Conservation (phyloP, 2,113 vertebrate genomes). For the Melanocharis versteri region DNA sequence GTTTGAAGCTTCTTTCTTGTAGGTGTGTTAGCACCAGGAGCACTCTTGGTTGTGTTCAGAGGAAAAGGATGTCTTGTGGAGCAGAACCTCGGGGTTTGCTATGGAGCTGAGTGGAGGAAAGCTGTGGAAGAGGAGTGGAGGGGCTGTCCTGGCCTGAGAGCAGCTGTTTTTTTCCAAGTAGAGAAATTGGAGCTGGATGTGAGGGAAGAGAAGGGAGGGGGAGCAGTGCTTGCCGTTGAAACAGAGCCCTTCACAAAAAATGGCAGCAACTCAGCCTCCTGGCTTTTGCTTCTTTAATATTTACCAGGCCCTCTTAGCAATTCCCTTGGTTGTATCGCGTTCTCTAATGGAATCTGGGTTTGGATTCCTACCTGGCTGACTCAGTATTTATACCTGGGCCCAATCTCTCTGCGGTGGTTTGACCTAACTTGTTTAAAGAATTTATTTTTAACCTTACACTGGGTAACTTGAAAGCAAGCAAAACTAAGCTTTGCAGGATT, state of each 20-base stretch:
- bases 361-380: background rate
- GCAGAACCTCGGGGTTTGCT: background rate
- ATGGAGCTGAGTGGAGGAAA: background rate
- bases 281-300: background rate
- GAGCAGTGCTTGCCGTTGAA: background rate
- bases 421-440: conserved; percentile 22
- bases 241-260: background rate
- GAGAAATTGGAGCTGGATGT: conserved; percentile 36
- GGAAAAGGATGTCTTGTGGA: background rate
- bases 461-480: background rate
- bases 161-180: conserved; percentile 16
- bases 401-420: background rate
- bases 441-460: conserved; percentile 39
- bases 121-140: background rate
- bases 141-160: background rate
- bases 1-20: background rate
- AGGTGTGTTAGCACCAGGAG: background rate
- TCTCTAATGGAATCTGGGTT: background rate
- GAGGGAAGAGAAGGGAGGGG: background rate
- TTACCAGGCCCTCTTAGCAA: background rate
- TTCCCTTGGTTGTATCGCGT: background rate
- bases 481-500: background rate
- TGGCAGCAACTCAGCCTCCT: background rate
- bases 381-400: background rate
- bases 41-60: background rate